Evolutionary conservation across 2,113 vertebrate genomes (phyloP).

Genomic region (Neogobius melanostomus): DNA sequence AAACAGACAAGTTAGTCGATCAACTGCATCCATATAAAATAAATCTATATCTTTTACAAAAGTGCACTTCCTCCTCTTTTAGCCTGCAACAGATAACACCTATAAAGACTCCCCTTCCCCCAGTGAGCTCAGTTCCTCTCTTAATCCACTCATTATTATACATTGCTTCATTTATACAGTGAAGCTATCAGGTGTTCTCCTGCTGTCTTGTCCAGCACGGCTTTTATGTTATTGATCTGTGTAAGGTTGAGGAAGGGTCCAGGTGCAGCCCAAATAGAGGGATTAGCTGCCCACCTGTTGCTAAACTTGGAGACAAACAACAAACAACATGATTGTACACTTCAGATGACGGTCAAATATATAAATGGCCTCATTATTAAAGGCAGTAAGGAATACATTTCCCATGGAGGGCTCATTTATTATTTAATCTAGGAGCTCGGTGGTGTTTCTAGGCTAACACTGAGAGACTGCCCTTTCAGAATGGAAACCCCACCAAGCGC

Average conservation of each 20-base stretch:
- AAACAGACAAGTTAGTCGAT: neutral
- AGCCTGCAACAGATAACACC: neutral
- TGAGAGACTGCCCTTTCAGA: conserved; percentile 73
- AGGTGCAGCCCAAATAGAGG: conserved; percentile 58
- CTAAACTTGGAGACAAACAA: conserved; percentile 10
- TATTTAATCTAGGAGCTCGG: conserved; percentile 70
- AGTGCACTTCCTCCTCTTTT: neutral
- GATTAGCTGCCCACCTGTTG: conserved; percentile 54
- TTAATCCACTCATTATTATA: conserved; percentile 76
- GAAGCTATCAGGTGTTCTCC: conserved; percentile 36
- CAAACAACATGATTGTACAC: neutral
- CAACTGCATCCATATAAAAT: neutral
- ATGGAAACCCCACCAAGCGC: conserved; percentile 67
- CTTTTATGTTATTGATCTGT: conserved; percentile 43
- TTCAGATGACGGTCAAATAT: conserved; percentile 21
- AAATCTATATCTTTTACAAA: neutral
- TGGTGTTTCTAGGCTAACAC: conserved; percentile 69
- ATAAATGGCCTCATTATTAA: conserved; percentile 50
- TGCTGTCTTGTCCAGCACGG: conserved; percentile 31
- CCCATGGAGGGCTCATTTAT: conserved; percentile 73
- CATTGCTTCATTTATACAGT: conserved; percentile 63
- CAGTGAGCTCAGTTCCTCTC: conserved; percentile 49
- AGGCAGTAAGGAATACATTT: conserved; percentile 52
- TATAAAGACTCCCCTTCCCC: conserved; percentile 19
- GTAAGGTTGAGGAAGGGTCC: conserved; percentile 18